A percentile compares a stretch with the other conserved stretches of the same genome.
Evolutionary conservation across 2,888 invertebrate species (phyloP).

Genomic region (Ischnus inquisitorius): DNA sequence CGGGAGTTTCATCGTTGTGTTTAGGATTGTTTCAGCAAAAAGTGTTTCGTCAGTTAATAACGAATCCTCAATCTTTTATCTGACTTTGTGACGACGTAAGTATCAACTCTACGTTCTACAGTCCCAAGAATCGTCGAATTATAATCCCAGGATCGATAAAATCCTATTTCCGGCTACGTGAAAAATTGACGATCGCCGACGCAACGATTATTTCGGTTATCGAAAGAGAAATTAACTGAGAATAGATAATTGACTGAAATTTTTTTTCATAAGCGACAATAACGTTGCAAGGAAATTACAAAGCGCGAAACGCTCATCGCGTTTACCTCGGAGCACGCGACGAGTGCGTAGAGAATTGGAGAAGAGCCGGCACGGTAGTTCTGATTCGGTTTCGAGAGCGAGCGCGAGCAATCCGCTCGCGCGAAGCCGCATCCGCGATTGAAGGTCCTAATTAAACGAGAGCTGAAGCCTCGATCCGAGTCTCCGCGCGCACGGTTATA

Average conservation of each 20-base stretch:
- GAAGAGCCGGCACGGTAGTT: neutral
- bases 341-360: neutral
- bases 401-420: conserved; percentile 11
- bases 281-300: conserved; percentile 9
- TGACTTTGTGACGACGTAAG: conserved; percentile 57
- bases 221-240: neutral
- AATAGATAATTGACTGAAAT: too few relatives aligned
- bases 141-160: conserved; percentile 37
- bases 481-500: conserved; percentile 29
- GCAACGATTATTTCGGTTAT: neutral
- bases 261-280: neutral
- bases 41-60: neutral
- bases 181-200: neutral
- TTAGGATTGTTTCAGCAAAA: neutral
- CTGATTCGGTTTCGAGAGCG: conserved; percentile 21
- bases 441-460: conserved; percentile 56
- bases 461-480: neutral
- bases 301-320: neutral
- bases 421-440: conserved; percentile 40
- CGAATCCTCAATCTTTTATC: conserved; percentile 22
- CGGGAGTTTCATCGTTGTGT: neutral
- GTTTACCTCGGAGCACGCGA: conserved; percentile 29
- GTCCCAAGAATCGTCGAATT: conserved; percentile 13
- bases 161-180: conserved; percentile 2
- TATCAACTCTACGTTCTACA: conserved; percentile 2